These are phyloP conservation scores for Chamaetylas fuelleborni DNA, from an alignment of 2,113 vertebrate genomes.

Conservation along the genomic window DNA sequence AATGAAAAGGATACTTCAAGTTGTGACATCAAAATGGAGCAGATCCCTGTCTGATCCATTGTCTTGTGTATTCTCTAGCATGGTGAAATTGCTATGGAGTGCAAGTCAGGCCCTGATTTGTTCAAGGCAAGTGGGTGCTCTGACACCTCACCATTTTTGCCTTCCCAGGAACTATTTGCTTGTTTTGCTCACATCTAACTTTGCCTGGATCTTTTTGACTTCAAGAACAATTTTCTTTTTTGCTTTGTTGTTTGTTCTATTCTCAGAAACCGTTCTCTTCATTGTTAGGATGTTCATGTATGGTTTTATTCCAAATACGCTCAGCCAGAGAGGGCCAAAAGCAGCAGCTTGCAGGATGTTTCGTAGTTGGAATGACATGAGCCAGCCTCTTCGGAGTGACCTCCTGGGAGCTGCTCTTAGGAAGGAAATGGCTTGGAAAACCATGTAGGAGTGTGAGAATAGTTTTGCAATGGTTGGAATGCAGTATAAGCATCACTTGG, in stretches of 20 bases:
- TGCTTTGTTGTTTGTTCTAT: background rate
- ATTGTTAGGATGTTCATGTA: background rate
- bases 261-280: background rate
- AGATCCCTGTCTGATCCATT: background rate
- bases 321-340: background rate
- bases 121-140: background rate
- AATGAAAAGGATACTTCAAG: background rate
- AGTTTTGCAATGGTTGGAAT: constrained; percentile 30
- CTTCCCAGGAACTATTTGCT: background rate
- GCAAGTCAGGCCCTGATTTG: background rate
- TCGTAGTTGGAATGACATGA: background rate
- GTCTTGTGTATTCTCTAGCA: background rate
- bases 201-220: background rate
- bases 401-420: constrained; percentile 9
- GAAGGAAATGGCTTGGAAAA: background rate
- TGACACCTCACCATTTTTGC: background rate
- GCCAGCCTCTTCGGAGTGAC: background rate
- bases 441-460: background rate
- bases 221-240: background rate
- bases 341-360: background rate
- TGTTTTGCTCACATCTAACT: background rate
- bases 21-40: background rate
- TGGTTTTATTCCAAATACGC: background rate
- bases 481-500: constrained; percentile 33
- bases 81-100: background rate